Base-by-base conservation (phyloP, 2,797 vertebrate genomes). In the Epinephelus coioides region DNA sequence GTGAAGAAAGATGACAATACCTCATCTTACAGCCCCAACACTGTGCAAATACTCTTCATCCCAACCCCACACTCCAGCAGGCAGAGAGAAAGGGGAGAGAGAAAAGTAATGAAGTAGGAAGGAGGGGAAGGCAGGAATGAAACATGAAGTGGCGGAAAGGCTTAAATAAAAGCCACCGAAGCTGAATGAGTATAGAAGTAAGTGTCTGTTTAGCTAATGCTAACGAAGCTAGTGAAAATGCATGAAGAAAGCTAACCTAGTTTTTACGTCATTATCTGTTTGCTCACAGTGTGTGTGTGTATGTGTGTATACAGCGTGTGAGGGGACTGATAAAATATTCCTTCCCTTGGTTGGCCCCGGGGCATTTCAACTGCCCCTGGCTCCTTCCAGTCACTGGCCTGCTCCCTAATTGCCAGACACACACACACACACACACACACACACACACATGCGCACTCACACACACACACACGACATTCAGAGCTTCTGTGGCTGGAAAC, bases 351-450 rank as follows among this genome's bases (percentile, higher is more conserved):
- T 97, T 97, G 94, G 97, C 98, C 97, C 96, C 91, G 86, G 98
- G 98, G 97, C 97, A 97, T 98, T 96, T 96, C 89, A 95, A 93
- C 94, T 97, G 97, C 97, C 97, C 95, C 96, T 97, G 96, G 97
- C 97, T 97, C 90, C 96, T 96, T 97, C 95, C 96, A 97, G 96
- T 97, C 96, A 95, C 96, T 97, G 97, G 97, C 96, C 97, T 97
- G 85, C 97, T 97, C 96, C 94, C 97, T 99, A 99, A 99, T 98
- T 98, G 97, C 97, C 96, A 96, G 96, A 95, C 93, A 93, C 96
- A 95, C 95, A 95, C 95, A 69, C 90, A 96, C 96, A 96, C 95
- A 21, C 95, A 96, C 96, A 96, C 96, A 97, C 90, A 95, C 90
- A 95, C 50, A 75, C 64, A 76, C 68, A 81, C 80, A 79, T 47